Base-by-base conservation (phyloP, 2,113 vertebrate genomes). In the Montifringilla adamsi region DNA sequence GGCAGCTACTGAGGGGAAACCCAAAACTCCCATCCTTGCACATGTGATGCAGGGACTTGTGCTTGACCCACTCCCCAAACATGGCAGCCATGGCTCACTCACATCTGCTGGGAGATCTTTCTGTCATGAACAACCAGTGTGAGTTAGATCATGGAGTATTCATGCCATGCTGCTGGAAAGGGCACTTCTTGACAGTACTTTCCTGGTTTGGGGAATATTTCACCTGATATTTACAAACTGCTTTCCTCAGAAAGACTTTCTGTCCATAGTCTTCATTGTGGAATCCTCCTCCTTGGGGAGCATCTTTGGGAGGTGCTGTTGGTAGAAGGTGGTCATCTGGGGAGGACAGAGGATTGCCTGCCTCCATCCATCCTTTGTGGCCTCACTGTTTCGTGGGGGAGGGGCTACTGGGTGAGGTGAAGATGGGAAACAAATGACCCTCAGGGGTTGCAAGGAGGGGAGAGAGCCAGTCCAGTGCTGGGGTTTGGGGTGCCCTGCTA, bases 21-120 rank as follows among this genome's bases (percentile, higher is more conserved):
- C 6, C 28, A 44, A 11, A 33, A 44, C 11, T 50, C 47, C 35
- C 3, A 26, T 9, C 7, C 9, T 50, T 47, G n/a, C 6, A 39
- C 0, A 0, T 5, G 4, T 1, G 4, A 37, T 39, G 21, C 3
- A 7, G 43, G 10, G 5, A 6, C 13, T 39, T 39, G 23, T 2
- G 0, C 15, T 50, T 5, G 4, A 13, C 19, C 37, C 35, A 9
- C 12, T 87, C 37, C 79, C 15, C 16, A 8, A 52, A 33, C 7
- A 1, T 1, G 24, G 52, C 55, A 67, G 35, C 15, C 7, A 2
- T 10, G 21, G 49, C 22, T 73, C 1, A 0, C 11, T 74, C 9
- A 1, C 20, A 6, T 31, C 37, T 76, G 21, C 23, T 84, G 23
- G 31, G 26, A 20, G 15, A 70, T 37, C 49, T 5, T n/a, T 47